Percentiles rank a stretch among this genome's conserved stretches.
phyloP scores from a whole-genome alignment of 2,888 invertebrate genomes.

The Gryllus longicercus region DNA sequence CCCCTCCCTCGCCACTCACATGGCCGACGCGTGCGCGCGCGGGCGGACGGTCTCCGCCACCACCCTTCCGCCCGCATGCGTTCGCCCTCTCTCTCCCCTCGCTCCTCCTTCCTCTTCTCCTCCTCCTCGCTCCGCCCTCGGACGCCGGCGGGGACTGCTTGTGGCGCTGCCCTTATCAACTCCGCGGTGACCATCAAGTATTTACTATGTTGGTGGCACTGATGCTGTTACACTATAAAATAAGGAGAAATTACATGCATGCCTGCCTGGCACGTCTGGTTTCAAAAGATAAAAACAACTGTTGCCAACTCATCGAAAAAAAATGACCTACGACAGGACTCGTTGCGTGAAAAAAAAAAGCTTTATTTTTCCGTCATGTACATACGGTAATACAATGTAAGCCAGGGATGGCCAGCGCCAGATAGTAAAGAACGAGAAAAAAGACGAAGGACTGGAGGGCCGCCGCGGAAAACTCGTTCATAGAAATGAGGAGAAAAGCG shows the following conservation, averaged over 20 bases:
- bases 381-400: conserved; percentile 7
- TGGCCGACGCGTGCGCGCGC: not conserved
- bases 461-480: not conserved
- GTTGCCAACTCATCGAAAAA: conserved; percentile 25
- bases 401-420: not conserved
- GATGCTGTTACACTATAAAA: conserved; percentile 24
- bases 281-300: conserved; percentile 29
- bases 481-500: not conserved
- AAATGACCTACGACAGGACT: conserved; percentile 27
- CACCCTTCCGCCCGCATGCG: too few relatives aligned
- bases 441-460: not conserved
- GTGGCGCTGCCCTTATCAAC: conserved; percentile 17
- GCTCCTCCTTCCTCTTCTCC: too few relatives aligned
- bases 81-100: too few relatives aligned
- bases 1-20: not conserved
- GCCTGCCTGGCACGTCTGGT: conserved; percentile 24
- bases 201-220: conserved; percentile 11
- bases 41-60: not conserved
- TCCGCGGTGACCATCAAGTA: conserved; percentile 17
- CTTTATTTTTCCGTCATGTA: conserved; percentile 2
- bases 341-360: conserved; percentile 17
- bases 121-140: not conserved
- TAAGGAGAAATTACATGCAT: conserved; percentile 26
- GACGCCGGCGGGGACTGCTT: not conserved
- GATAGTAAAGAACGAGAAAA: not conserved